Evolutionary conservation across 2,888 invertebrate genomes (phyloP), one percentile per base, ranked within the genome.

Genomic region (Lycophotia porphyrea): DNA sequence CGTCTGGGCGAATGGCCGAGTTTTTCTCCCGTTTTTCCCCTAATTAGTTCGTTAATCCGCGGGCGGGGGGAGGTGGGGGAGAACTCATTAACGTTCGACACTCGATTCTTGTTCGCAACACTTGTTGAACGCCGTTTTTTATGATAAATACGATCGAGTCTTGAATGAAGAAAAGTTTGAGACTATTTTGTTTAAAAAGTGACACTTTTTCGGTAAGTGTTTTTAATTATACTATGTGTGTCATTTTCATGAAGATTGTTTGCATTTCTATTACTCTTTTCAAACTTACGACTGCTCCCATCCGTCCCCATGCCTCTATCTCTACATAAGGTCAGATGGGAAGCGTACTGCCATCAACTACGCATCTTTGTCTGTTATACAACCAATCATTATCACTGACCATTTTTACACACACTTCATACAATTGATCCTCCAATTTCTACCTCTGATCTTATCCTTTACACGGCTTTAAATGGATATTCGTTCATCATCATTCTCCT

Each of bases 11-110:
- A 87, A 88, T 84, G 88, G 85, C 80, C 83, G 88, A 87, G 90
- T 90, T 90, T 91, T 93, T 94, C 93, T 91, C 91, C 90, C 89
- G 86, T 91, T 91, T 93, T 91, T 90, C 88, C 92, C 91, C 89
- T 96, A 96, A 96, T 96, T 96, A 96, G 94, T 91, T 92, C 91
- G 92, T 94, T 95, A 95, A 94, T 93, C 90, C 90, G 88, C 74
- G 88, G 87, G 58, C 58, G 58, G 31, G 84, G 64, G 34, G 36
- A 87, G 68, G 86, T 63, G 84, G 84, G 52, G 81, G 39, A 1
- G 31, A 80, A 84, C 84, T 90, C 87, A 88, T 89, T 89, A 87
- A 80, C 81, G 84, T 88, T 88, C 87, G 88, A 83, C 86, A 85
- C 81, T 77, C 84, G 84, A 84, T 88, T 88, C 84, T 81, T 81